Evolutionary conservation across 2,113 vertebrate species (phyloP).

Genomic region (Nanorana parkeri): DNA sequence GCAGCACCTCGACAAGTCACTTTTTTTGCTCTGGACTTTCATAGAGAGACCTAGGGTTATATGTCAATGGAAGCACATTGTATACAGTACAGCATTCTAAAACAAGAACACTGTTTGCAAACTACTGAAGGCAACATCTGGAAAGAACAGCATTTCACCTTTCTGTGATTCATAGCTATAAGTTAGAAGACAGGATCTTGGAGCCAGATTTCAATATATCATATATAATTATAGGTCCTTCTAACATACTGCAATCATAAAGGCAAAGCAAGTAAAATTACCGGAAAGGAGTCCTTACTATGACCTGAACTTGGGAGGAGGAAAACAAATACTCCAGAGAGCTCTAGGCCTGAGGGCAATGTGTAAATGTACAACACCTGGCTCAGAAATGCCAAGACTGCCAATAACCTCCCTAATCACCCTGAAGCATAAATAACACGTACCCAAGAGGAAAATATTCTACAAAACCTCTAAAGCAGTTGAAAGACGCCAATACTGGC

Average conservation of each 20-base stretch:
- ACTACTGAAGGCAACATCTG: neutral
- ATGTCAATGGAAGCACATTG: too few species aligned
- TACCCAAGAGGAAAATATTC: neutral
- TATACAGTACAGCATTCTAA: too few species aligned
- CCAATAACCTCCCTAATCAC: neutral
- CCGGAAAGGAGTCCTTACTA: conserved; percentile 4
- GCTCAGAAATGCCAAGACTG: neutral
- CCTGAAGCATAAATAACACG: neutral
- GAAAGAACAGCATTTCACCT: neutral
- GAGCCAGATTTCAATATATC: conserved; percentile 12
- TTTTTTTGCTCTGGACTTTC: too few species aligned
- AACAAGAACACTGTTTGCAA: neutral
- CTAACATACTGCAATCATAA: conserved; percentile 8
- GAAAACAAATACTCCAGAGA: neutral
- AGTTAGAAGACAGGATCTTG: conserved; percentile 1
- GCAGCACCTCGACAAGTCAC: too few species aligned
- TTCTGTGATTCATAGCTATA: conserved; percentile 4
- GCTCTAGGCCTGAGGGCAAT: conserved; percentile 9
- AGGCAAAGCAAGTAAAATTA: neutral
- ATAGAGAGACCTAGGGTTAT: too few species aligned
- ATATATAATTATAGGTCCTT: conserved; percentile 18
- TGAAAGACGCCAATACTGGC: too few species aligned
- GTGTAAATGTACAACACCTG: conserved; percentile 29
- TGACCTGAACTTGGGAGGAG: neutral
- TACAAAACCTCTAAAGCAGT: too few species aligned